These are phyloP conservation scores for Parasteatoda tepidariorum DNA, from an alignment of 1,140 invertebrate genomes.

Conservation along the genomic window DNA sequence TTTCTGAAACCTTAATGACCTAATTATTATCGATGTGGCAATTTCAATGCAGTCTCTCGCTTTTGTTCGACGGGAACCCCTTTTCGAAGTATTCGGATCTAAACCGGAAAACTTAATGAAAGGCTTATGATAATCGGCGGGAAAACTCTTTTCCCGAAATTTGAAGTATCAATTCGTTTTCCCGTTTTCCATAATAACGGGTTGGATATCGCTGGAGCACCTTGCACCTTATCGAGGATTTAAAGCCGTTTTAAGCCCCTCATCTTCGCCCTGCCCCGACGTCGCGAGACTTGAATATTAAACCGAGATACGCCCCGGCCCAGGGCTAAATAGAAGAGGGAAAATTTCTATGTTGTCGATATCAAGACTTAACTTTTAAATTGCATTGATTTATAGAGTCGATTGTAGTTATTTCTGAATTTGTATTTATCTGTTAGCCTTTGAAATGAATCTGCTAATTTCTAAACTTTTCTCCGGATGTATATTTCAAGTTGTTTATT, in stretches of 20 bases:
- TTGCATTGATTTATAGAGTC: too few species aligned
- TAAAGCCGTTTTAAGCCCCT: too few species aligned
- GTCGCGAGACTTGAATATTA: conserved; percentile 39
- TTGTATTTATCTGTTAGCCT: too few species aligned
- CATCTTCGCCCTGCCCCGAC: neutral
- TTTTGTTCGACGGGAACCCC: neutral
- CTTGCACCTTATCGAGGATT: conserved; percentile 39
- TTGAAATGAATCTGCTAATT: too few species aligned
- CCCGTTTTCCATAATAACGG: conserved; percentile 24
- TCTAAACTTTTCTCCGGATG: too few species aligned
- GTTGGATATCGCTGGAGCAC: conserved; percentile 41
- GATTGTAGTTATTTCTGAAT: too few species aligned
- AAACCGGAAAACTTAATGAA: conserved; percentile 27
- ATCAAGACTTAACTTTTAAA: too few species aligned
- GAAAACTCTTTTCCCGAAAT: conserved; percentile 45
- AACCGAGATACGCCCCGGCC: neutral
- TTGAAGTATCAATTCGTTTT: conserved; percentile 54
- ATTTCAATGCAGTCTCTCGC: neutral
- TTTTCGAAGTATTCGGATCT: neutral
- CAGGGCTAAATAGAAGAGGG: too few species aligned
- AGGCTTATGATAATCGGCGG: conserved; percentile 54
- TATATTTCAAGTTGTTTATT: too few species aligned
- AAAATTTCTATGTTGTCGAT: too few species aligned
- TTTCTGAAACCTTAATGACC: neutral
- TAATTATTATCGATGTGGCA: neutral